Percentiles rank a stretch among this genome's conserved stretches.
Conservation (phyloP, 2,888 invertebrate species). For the Tuta absoluta region DNA sequence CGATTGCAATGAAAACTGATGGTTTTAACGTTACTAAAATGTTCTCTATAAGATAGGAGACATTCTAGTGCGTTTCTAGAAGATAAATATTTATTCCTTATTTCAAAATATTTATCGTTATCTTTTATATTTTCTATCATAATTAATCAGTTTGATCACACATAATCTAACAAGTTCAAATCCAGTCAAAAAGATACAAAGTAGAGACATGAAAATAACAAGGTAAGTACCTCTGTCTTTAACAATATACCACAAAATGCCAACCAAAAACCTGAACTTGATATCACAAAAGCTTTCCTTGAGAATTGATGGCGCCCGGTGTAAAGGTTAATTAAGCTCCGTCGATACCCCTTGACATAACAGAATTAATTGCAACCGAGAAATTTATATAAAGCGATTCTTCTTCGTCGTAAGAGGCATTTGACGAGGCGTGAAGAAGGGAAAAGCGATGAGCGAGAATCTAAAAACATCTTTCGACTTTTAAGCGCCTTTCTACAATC, state of each 20-base stretch:
- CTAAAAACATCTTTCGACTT: too few species aligned
- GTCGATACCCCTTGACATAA: constrained; percentile 65
- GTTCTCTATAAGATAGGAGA: too few species aligned
- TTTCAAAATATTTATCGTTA: too few species aligned
- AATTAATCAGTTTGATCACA: too few species aligned
- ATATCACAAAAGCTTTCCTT: constrained; percentile 34
- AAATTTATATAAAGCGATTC: constrained; percentile 74
- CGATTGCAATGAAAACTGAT: too few species aligned
- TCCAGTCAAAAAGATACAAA: not conserved
- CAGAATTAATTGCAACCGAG: constrained; percentile 69
- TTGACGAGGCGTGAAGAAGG: constrained; percentile 44
- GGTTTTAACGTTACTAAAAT: too few species aligned
- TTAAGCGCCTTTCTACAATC: too few species aligned
- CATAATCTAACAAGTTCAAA: too few species aligned
- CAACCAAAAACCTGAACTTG: constrained; percentile 23
- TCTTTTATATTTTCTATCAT: too few species aligned
- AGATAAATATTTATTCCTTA: too few species aligned
- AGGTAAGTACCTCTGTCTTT: not conserved
- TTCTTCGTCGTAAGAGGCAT: constrained; percentile 67
- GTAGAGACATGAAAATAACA: not conserved
- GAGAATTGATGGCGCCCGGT: constrained; percentile 39
- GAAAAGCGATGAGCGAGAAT: constrained; percentile 29
- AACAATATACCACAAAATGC: not conserved
- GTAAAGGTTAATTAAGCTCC: constrained; percentile 65
- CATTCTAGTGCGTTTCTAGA: too few species aligned